These are phyloP conservation scores for Euphydryas editha DNA, from an alignment of 2,888 invertebrate species.

Conservation along the genomic window DNA sequence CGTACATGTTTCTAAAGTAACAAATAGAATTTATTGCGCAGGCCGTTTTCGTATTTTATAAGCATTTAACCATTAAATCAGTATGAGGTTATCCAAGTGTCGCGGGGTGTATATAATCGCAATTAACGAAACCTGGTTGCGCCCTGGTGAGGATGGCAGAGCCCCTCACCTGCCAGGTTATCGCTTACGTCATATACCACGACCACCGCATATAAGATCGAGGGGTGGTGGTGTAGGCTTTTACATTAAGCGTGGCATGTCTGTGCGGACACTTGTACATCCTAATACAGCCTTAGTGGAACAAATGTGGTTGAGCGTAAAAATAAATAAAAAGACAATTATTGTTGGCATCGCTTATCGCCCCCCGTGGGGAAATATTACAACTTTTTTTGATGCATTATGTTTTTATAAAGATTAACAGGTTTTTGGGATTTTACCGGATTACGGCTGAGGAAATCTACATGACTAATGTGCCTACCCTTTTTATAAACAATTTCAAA, in stretches of 20 bases:
- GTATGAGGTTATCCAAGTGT: too few relatives aligned
- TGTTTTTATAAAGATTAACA: too few relatives aligned
- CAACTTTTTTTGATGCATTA: slow-evolving; percentile 20
- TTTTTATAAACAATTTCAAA: slow-evolving; percentile 45
- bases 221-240: slow-evolving; percentile 23
- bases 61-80: too few relatives aligned
- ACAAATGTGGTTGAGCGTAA: slow-evolving; percentile 16
- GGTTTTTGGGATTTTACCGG: slow-evolving; percentile 21
- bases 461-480: slow-evolving; percentile 43
- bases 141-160: too few relatives aligned
- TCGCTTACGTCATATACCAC: slow-evolving; percentile 7
- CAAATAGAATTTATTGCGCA: too few relatives aligned
- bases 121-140: too few relatives aligned
- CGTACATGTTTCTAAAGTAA: too few relatives aligned
- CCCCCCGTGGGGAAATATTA: slow-evolving; percentile 8
- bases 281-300: not conserved
- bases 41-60: too few relatives aligned
- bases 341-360: slow-evolving; percentile 23
- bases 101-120: too few relatives aligned
- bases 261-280: not conserved
- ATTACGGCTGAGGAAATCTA: slow-evolving; percentile 44
- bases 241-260: slow-evolving; percentile 7
- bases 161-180: slow-evolving; percentile 15
- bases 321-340: slow-evolving; percentile 7
- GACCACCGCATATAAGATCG: not conserved